Base-by-base conservation (phyloP, 2,113 vertebrate species). In the Entosphenus tridentatus region DNA sequence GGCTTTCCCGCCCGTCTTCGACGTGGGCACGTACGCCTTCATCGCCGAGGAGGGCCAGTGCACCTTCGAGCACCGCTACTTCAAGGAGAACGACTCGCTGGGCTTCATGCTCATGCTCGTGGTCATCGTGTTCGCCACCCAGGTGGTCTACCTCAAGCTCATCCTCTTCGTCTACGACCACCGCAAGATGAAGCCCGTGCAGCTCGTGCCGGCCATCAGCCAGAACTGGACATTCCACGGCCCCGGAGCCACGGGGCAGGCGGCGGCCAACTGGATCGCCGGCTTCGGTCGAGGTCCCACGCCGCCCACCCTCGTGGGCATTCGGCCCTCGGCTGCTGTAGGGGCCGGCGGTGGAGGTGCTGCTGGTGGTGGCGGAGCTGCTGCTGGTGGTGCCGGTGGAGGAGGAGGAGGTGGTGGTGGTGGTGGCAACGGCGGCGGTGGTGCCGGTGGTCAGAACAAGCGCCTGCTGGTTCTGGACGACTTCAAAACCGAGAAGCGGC, bases 61-160 rank as follows among this genome's bases (percentile, higher is more conserved):
- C 79, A 98, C 89, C 57, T 98, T 96, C 81, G 89, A 98, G 82
- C 93, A 96, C 77, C 91, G 89, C 70, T 98, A 91, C 76, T 98
- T 98, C 84, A 83, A 89, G 77, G 92, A 89, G 77, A 98, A 98
- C 59, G 93, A 98, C 81, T 96, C 93, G 57, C 82, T 98, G 82
- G 93, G 93, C 81, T 98, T 98, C 83, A 98, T 98, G 91, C 84
- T 98, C 73, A 87, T 98, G 72, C 86, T 98, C 75, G 91, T 91
- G 67, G 88, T 96, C 77, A 96, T 98, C 78, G 89, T 98, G 78
- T 82, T 96, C 78, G 93, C 93, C 81, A 98, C 93, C 76, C 93
- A 98, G 87, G 87, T 98, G 82, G 93, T 98, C 86, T 98, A 98
- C 93, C 91, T 98, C 90, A 98, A 98, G 87, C 92, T 98, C 83